phyloP scores from a whole-genome alignment of 2,113 vertebrate species.

The Cromileptes altivelis region DNA sequence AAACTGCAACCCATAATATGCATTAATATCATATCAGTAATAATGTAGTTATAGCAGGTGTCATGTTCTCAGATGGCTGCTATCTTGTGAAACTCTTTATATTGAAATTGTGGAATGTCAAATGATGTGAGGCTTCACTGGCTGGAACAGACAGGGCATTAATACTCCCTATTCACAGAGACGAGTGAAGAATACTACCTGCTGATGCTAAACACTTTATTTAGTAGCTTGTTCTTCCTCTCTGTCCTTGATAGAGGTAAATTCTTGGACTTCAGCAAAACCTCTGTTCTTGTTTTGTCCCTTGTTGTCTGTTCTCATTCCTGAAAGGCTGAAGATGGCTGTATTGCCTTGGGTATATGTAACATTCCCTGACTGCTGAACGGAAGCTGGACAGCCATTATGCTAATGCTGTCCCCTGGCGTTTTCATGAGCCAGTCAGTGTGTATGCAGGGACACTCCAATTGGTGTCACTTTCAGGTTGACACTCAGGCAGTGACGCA shows the following conservation, averaged over 20 bases:
- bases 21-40: conserved; percentile 18
- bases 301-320: conserved; percentile 8
- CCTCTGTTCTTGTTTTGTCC: background rate
- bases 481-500: background rate
- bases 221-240: background rate
- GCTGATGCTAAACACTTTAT: background rate
- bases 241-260: background rate
- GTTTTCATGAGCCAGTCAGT: background rate
- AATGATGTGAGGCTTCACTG: conserved; percentile 19
- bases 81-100: conserved; percentile 7
- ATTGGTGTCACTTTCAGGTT: conserved; percentile 12
- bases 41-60: conserved; percentile 30
- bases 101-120: conserved; percentile 14
- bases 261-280: background rate
- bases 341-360: background rate
- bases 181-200: background rate
- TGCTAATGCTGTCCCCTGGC: conserved; percentile 11
- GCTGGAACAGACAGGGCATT: conserved; percentile 2
- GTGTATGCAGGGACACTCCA: background rate
- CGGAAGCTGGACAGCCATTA: conserved; percentile 7
- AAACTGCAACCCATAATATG: conserved; percentile 10
- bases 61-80: conserved; percentile 11
- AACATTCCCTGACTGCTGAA: background rate
- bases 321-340: background rate
- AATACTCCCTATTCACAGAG: conserved; percentile 5